Evolutionary conservation across 2,888 invertebrate species (phyloP).

Genomic region (Melikaiella ostensackeni): DNA sequence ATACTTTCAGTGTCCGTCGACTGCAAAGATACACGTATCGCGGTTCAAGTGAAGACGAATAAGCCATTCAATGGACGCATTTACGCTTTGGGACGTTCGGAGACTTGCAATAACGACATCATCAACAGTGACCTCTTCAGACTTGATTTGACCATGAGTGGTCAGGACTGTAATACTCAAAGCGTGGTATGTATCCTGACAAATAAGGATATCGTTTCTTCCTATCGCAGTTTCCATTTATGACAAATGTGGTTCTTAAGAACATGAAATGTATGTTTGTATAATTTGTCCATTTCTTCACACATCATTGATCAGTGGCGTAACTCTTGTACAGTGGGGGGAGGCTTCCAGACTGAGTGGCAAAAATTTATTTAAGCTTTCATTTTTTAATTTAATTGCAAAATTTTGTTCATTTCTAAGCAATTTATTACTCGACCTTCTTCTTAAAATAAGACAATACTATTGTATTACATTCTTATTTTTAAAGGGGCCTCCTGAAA

Average conservation of each 20-base stretch:
- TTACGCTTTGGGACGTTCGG: conserved; percentile 94
- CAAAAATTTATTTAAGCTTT: too few relatives aligned
- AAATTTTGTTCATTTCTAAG: too few relatives aligned
- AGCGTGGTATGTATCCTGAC: conserved; percentile 86
- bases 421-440: too few relatives aligned
- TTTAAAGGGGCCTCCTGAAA: too few relatives aligned
- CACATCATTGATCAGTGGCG: not conserved
- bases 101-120: conserved; percentile 96
- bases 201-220: not conserved
- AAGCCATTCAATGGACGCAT: conserved; percentile 97
- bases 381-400: too few relatives aligned
- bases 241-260: not conserved
- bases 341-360: too few relatives aligned
- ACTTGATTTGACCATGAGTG: conserved; percentile 94
- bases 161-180: conserved; percentile 97
- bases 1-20: conserved; percentile 89
- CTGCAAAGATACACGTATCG: conserved; percentile 96
- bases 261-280: not conserved
- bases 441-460: too few relatives aligned
- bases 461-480: too few relatives aligned
- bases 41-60: conserved; percentile 94
- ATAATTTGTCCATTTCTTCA: not conserved
- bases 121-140: conserved; percentile 95
- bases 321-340: too few relatives aligned
- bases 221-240: not conserved